Conservation (phyloP, 2,797 vertebrate species). For the Paramormyrops hopkinsi region DNA sequence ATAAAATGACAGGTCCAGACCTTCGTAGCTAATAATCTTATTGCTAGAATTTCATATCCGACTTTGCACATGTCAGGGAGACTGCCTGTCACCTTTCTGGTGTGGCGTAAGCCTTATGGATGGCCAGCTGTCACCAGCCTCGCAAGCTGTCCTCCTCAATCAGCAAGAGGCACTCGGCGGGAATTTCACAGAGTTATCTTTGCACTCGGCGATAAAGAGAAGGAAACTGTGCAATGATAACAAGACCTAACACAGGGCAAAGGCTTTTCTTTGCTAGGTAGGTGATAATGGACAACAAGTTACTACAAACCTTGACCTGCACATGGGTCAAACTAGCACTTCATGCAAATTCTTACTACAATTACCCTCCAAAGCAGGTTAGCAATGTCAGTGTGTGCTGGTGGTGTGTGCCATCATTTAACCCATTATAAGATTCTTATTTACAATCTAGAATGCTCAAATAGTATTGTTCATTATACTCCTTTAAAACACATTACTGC, state of each 20-base stretch:
- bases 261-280: slow-evolving; percentile 12
- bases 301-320: background rate
- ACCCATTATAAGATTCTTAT: background rate
- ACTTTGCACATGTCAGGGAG: background rate
- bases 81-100: background rate
- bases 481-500: background rate
- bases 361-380: background rate
- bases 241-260: background rate
- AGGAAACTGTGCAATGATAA: slow-evolving; percentile 22
- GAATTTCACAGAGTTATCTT: slow-evolving; percentile 31
- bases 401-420: background rate
- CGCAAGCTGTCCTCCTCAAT: slow-evolving; percentile 20
- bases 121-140: background rate
- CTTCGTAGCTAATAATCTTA: background rate
- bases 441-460: background rate
- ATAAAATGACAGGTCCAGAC: background rate
- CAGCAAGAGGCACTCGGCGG: slow-evolving; percentile 2
- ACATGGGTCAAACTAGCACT: background rate
- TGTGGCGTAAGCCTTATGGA: too few relatives aligned
- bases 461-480: background rate
- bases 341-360: background rate
- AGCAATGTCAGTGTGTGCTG: background rate
- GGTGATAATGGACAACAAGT: background rate
- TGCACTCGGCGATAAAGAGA: slow-evolving; percentile 24
- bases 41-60: background rate